A percentile compares a stretch with the other conserved stretches of the same genome.
These are phyloP conservation scores for Rhyacophila brunnea DNA, from an alignment of 1,140 invertebrate species.

Conservation along the genomic window DNA sequence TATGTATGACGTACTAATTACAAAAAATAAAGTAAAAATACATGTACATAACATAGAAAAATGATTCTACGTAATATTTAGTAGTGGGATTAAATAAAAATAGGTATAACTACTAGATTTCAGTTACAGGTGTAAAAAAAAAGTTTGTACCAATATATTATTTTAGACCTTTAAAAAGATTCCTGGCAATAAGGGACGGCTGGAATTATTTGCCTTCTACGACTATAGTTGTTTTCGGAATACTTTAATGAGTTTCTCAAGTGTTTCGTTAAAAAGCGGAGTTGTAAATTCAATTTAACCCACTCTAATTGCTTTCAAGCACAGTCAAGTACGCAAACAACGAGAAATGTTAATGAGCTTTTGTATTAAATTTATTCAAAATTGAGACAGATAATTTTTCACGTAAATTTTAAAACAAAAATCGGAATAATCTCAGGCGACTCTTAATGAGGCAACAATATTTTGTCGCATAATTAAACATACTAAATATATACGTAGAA, in stretches of 20 bases:
- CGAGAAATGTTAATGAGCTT: conserved; percentile 9
- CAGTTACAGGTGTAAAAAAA: too few species aligned
- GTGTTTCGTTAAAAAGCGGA: conserved; percentile 16
- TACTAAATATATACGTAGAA: too few species aligned
- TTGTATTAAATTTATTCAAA: conserved; percentile 1
- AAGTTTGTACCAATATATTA: neutral
- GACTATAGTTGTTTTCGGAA: conserved; percentile 9
- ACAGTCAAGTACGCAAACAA: conserved; percentile 9
- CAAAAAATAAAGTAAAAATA: too few species aligned
- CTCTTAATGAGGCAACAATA: too few species aligned
- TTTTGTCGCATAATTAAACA: too few species aligned
- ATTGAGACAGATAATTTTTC: neutral
- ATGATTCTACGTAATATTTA: too few species aligned
- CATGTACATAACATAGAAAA: too few species aligned
- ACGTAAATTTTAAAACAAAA: neutral
- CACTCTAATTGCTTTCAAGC: conserved; percentile 12
- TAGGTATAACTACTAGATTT: too few species aligned
- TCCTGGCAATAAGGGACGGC: too few species aligned
- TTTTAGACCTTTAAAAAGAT: neutral
- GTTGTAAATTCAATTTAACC: conserved; percentile 16
- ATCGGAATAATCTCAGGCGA: too few species aligned
- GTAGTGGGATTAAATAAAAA: too few species aligned
- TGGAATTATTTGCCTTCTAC: neutral
- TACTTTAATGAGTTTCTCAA: conserved; percentile 10
- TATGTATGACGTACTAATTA: too few species aligned